phyloP scores from a whole-genome alignment of 2,113 vertebrate species.

The Raja brachyura region DNA sequence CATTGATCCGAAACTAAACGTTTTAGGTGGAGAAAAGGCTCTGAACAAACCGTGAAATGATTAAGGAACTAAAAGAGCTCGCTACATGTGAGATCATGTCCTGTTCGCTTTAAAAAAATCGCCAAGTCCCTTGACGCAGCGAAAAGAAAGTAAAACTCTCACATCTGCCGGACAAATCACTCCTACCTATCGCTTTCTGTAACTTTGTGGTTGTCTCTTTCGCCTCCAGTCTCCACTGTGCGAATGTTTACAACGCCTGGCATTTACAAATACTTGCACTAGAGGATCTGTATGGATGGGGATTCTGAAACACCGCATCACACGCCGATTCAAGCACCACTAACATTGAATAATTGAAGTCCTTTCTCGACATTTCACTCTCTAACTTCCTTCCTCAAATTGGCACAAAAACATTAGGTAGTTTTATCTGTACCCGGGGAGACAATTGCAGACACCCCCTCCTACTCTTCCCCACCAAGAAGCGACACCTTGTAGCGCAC shows the following conservation, averaged over 20 bases:
- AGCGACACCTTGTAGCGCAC: background rate
- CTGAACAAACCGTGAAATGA: slow-evolving; percentile 97
- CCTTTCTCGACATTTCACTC: background rate
- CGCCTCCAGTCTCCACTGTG: background rate
- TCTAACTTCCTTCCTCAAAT: background rate
- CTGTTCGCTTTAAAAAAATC: slow-evolving; percentile 65
- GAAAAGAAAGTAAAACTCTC: slow-evolving; percentile 57
- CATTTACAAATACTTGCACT: background rate
- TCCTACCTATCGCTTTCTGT: slow-evolving; percentile 39
- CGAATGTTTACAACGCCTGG: background rate
- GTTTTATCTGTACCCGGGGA: background rate
- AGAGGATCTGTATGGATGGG: background rate
- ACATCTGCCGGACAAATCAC: slow-evolving; percentile 65
- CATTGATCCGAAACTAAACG: slow-evolving; percentile 99
- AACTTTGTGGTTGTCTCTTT: slow-evolving; percentile 14
- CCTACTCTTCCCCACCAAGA: background rate
- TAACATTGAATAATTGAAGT: slow-evolving; percentile 33
- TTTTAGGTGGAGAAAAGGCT: slow-evolving; percentile 97
- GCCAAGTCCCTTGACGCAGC: slow-evolving; percentile 69
- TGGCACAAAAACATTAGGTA: background rate
- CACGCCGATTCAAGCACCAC: background rate
- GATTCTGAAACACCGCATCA: slow-evolving; percentile 3
- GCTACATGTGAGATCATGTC: slow-evolving; percentile 85
- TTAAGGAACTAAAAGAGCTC: slow-evolving; percentile 90
- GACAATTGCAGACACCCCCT: background rate